Evolutionary conservation across 2,113 vertebrate species (phyloP).

Genomic region (Thunnus maccoyii): DNA sequence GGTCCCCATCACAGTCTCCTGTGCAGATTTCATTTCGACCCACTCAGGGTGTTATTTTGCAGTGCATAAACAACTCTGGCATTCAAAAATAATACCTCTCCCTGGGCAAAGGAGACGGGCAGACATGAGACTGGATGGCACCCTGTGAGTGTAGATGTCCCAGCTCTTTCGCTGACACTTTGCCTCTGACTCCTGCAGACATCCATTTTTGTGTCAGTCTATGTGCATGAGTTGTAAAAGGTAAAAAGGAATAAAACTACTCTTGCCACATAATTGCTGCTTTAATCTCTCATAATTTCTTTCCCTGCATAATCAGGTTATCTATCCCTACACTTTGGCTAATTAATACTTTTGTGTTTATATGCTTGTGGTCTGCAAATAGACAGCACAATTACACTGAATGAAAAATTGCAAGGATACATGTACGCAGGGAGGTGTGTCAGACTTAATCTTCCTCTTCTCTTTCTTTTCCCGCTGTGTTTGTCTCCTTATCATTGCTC

Average conservation of each 20-base stretch:
- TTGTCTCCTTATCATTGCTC: constrained; percentile 35
- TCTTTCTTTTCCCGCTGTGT: constrained; percentile 10
- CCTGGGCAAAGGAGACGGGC: constrained; percentile 31
- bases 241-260: neutral
- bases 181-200: constrained; percentile 18
- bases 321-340: constrained; percentile 1
- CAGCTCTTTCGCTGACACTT: constrained; percentile 22
- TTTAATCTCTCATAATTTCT: neutral
- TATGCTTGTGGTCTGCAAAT: constrained; percentile 1
- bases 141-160: constrained; percentile 11
- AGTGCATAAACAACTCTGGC: constrained; percentile 57
- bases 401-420: constrained; percentile 21
- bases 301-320: neutral
- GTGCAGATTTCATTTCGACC: constrained; percentile 35
- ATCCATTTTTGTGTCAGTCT: constrained; percentile 12
- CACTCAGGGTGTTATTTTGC: constrained; percentile 44
- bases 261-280: neutral
- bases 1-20: constrained; percentile 21
- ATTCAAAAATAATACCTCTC: constrained; percentile 57
- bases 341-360: constrained; percentile 1
- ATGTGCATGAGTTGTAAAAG: neutral
- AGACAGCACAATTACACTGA: constrained; percentile 14
- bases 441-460: constrained; percentile 28
- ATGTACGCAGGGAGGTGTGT: constrained; percentile 13
- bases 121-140: constrained; percentile 35